Base-by-base conservation (phyloP, 1,140 invertebrate genomes). In the Xylocopa sonorina region DNA sequence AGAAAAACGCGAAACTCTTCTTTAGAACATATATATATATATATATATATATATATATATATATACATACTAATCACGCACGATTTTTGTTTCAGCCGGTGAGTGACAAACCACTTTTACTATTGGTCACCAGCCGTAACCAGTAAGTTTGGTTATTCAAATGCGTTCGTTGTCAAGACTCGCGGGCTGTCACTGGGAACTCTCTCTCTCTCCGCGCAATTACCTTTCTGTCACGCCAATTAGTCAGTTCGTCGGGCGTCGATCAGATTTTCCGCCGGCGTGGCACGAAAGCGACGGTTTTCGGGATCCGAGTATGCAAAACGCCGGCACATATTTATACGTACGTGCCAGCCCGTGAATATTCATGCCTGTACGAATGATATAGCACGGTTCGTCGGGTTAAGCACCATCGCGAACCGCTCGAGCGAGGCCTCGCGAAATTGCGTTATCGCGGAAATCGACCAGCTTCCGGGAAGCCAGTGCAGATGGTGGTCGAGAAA, bases 81-180 rank as follows among this genome's bases (percentile, higher is more conserved):
- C 66, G 80, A 29, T 86, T 90, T 89, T 12, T 89, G 81, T 92
- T 91, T 79, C 91, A 91, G 91, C 88, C 90, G 89, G 91, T 92
- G 91, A 91, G 91, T 87, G 53, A 69, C n/a, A n/a, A 53, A 60
- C 58, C 63, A 41, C 43, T 34, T 71, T 32, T 46, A 41, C 34
- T 38, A 24, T 69, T 38, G 60, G 57, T 62, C 0, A 10, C 21
- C 38, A 63, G 50, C 63, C 55, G 43, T n/a, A n/a, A n/a, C 57
- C n/a, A 24, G 67, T 50, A 71, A 80, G 48, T 80, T 10, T n/a
- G n/a, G n/a, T n/a, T n/a, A n/a, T n/a, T n/a, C n/a, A n/a, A n/a
- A n/a, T n/a, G n/a, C n/a, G n/a, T n/a, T n/a, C n/a, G n/a, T n/a
- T n/a, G n/a, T 50, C 18, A 0, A 21, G 0, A 50, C 21, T 46